Percentiles rank a stretch among this genome's conserved stretches.
Evolutionary conservation across 2,797 vertebrate species (phyloP).

Genomic region (Anniella stebbinsi): DNA sequence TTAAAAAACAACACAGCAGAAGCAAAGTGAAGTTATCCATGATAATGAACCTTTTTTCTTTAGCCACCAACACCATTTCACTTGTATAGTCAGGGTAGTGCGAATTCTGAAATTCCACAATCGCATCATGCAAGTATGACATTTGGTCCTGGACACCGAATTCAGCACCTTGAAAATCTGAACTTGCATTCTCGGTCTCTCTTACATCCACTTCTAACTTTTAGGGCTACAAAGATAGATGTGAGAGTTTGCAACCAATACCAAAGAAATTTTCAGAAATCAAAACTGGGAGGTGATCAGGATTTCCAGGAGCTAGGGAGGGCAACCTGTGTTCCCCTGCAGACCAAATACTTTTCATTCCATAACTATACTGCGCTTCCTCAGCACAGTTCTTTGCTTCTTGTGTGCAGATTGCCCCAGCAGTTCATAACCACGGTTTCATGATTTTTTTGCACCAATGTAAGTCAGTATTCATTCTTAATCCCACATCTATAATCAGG

Average conservation of each 20-base stretch:
- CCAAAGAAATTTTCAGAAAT: neutral
- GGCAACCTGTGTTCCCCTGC: neutral
- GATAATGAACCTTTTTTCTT: neutral
- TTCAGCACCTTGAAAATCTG: neutral
- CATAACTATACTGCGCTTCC: neutral
- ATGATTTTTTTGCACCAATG: neutral
- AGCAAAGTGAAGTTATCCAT: neutral
- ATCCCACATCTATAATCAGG: neutral
- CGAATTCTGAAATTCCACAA: neutral
- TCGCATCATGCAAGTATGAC: neutral
- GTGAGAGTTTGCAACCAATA: neutral
- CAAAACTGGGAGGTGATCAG: neutral
- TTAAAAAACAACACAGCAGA: constrained; percentile 26
- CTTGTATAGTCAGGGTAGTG: neutral
- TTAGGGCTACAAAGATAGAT: neutral
- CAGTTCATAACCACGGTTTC: neutral
- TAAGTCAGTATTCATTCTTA: neutral
- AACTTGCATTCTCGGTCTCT: neutral
- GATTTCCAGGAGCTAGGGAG: neutral
- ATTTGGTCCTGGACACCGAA: neutral
- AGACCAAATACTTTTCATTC: neutral
- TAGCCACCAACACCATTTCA: neutral
- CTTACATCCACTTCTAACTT: neutral
- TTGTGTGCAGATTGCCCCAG: neutral
- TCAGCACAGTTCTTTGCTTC: neutral